A percentile compares a stretch with the other conserved stretches of the same genome.
Evolutionary conservation across 2,888 invertebrate species (phyloP).

Genomic region (Sminthurides aquaticus): DNA sequence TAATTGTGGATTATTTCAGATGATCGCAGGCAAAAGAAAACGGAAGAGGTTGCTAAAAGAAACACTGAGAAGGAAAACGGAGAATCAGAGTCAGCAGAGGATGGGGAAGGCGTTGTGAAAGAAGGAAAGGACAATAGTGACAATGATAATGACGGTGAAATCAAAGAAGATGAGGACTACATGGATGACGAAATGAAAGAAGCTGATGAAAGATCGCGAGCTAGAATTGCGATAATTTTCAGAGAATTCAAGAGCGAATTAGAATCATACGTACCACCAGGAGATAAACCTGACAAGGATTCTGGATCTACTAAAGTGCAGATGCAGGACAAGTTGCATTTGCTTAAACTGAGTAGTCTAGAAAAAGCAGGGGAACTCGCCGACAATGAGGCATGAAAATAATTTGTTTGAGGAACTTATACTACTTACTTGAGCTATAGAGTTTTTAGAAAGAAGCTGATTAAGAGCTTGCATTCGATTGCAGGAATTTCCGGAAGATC

Average conservation of each 20-base stretch:
- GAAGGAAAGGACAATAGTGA: constrained; percentile 29
- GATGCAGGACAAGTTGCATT: constrained; percentile 41
- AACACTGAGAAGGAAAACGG: constrained; percentile 52
- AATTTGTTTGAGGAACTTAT: constrained; percentile 2
- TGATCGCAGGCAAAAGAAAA: constrained; percentile 45
- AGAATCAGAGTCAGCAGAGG: constrained; percentile 18
- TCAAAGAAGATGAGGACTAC: constrained; percentile 49
- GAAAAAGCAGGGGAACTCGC: constrained; percentile 24
- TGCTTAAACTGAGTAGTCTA: constrained; percentile 41
- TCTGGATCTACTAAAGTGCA: constrained; percentile 34
- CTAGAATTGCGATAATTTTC: constrained; percentile 70
- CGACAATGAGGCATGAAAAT: constrained; percentile 22
- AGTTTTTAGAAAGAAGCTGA: constrained; percentile 1
- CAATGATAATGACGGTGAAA: constrained; percentile 40
- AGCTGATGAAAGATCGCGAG: constrained; percentile 65
- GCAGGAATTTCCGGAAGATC: constrained; percentile 55
- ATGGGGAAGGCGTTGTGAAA: constrained; percentile 24
- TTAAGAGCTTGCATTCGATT: too few species aligned
- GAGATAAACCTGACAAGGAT: constrained; percentile 33
- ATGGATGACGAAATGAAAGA: constrained; percentile 69
- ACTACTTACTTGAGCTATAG: too few species aligned
- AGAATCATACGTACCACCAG: constrained; percentile 44
- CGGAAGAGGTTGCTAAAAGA: constrained; percentile 47
- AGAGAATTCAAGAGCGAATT: constrained; percentile 73
- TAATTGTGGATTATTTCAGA: constrained; percentile 24